Base-by-base conservation (phyloP, 2,888 invertebrate species). In the Sericinus montela region DNA sequence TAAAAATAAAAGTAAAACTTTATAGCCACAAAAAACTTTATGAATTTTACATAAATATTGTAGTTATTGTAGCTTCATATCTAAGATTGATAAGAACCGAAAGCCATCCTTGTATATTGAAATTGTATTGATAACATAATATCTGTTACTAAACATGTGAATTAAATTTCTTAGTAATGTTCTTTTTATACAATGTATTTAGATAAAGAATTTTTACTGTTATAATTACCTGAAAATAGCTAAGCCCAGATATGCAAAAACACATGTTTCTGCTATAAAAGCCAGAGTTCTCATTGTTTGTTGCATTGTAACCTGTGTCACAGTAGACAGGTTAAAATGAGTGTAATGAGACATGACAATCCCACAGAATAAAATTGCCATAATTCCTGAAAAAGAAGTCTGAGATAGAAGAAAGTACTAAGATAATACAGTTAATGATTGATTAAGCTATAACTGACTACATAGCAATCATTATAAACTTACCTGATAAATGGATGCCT, bases 271-370 rank as follows among this genome's bases (percentile, higher is more conserved):
- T 60, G 96, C 98, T 57, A 99, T 98, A 71, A 99, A 99, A 1
- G 99, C 96, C 51, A 99, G 88, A 0, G 99, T 99, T 67, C 98
- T 91, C 93, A 99, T 97, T 0, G 98, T 99, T 82, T 99, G 98
- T 77, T 99, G 98, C 95, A 99, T 98, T 3, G 99, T 99, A 44
- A 99, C 98, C 89, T 99, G 99, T 0, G 99, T 98, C 14, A 99
- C 95, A 0, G 99, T 98, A 0, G 98, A 98, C 36, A 99, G 88
- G 80, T 99, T 99, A 72, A 97, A 97, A 90, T 99, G 99, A 10
- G 99, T 99, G 79, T 99, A 99, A 80, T 99, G 99, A 0, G 98
- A 98, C 99, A 99, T 99, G 1, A 98, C 98, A 70, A 99, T 97
- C 6, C 99, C 99, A 87, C 98, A 98, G 78, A 99, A 98, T 60